These are phyloP conservation scores for Aphis gossypii DNA, from an alignment of 1,140 invertebrate genomes.

Conservation along the genomic window DNA sequence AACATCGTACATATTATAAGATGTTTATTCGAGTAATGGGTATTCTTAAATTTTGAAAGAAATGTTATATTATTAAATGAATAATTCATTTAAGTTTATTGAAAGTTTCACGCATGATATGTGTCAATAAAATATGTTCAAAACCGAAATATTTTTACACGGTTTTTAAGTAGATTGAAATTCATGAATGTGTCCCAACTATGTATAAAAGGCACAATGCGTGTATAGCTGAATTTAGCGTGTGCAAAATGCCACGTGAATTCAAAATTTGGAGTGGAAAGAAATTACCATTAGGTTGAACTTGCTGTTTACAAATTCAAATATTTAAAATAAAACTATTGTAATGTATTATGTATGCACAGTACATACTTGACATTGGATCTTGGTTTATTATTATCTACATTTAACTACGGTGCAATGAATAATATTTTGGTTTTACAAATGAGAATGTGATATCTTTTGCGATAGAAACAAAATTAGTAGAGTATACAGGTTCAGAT, in stretches of 20 bases:
- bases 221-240: background rate
- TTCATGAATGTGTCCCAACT: background rate
- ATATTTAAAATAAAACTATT: background rate
- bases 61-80: no score
- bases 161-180: conserved; percentile 14
- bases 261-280: background rate
- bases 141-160: background rate
- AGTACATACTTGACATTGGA: background rate
- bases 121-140: conserved; percentile 43
- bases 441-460: background rate
- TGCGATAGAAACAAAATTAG: no score
- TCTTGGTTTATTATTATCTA: background rate
- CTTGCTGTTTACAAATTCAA: background rate
- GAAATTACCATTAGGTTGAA: background rate
- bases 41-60: background rate
- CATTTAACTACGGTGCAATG: background rate
- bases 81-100: background rate
- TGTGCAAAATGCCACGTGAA: background rate
- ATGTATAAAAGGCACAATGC: background rate
- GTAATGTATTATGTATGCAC: background rate
- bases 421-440: background rate
- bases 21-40: background rate
- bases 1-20: background rate
- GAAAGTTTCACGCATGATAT: conserved; percentile 43
- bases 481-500: no score